Evolutionary conservation across 30 jellyfish, hydroid and myxozoan genomes (phyloP).

Genomic region (Hydractinia symbiolongicarpus): DNA sequence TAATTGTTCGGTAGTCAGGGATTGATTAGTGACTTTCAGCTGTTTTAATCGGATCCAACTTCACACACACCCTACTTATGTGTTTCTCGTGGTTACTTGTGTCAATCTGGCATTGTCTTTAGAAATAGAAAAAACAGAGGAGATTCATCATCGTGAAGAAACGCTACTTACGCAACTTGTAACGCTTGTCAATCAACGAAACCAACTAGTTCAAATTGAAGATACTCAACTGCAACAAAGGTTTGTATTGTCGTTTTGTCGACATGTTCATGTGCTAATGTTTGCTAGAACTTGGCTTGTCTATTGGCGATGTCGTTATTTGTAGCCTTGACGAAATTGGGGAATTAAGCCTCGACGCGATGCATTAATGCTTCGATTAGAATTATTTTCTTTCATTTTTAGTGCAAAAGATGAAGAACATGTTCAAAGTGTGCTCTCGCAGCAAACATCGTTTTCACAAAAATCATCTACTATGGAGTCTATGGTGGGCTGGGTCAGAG

Average conservation of each 20-base stretch:
- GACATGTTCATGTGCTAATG: no score
- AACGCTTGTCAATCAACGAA: conserved; percentile 86
- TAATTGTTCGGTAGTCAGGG: no score
- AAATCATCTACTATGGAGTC: conserved; percentile 13
- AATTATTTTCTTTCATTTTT: not conserved
- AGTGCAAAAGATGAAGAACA: conserved; percentile 98
- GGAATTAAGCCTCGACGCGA: not conserved
- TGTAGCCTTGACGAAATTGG: not conserved
- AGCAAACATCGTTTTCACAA: conserved; percentile 29
- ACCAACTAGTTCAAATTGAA: conserved; percentile 94
- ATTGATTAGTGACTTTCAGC: no score
- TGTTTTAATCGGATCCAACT: no score
- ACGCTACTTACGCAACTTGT: conserved; percentile 71
- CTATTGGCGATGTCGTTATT: not conserved
- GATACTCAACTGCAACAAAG: conserved; percentile 94
- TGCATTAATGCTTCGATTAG: no score
- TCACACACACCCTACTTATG: no score
- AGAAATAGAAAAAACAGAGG: conserved; percentile 84
- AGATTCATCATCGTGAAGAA: conserved; percentile 62
- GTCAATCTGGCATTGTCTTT: not conserved
- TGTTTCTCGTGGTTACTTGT: no score
- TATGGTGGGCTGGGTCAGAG: conserved; percentile 34
- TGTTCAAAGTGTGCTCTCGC: conserved; percentile 61
- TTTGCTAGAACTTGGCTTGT: no score
- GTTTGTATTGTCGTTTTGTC: conserved; percentile 16